A percentile compares a stretch with the other conserved stretches of the same genome.
These are phyloP conservation scores for Notarius lentiginosus DNA, from an alignment of 2,113 vertebrate species.

Conservation along the genomic window DNA sequence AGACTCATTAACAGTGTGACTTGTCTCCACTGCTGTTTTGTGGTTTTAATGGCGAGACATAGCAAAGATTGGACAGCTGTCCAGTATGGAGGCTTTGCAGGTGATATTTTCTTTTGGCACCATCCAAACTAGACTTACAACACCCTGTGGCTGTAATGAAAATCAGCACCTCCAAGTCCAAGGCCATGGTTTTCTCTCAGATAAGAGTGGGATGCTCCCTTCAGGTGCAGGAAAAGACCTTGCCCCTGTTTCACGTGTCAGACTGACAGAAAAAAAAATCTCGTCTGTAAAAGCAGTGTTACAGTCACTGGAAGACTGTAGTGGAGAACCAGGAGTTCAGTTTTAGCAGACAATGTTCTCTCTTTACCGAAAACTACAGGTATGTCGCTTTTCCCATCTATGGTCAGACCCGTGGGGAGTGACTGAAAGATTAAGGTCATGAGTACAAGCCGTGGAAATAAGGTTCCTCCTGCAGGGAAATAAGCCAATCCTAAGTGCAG, in stretches of 20 bases:
- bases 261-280: neutral
- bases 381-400: neutral
- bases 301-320: neutral
- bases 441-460: neutral
- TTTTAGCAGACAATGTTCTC: neutral
- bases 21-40: neutral
- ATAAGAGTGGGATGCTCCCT: neutral
- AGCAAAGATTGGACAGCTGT: neutral
- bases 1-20: neutral
- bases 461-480: constrained; percentile 1
- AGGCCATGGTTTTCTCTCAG: neutral
- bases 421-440: neutral
- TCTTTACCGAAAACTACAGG: neutral
- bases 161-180: neutral
- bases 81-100: neutral
- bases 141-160: neutral
- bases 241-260: neutral
- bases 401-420: neutral
- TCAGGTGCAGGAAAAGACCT: neutral
- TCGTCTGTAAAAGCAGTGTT: neutral
- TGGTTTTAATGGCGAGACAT: neutral
- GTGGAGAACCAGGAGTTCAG: neutral
- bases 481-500: neutral
- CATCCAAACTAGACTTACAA: neutral
- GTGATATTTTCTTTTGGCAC: neutral